Evolutionary conservation across 2,888 invertebrate genomes (phyloP).

Genomic region (Thecocarcelia acutangulata): DNA sequence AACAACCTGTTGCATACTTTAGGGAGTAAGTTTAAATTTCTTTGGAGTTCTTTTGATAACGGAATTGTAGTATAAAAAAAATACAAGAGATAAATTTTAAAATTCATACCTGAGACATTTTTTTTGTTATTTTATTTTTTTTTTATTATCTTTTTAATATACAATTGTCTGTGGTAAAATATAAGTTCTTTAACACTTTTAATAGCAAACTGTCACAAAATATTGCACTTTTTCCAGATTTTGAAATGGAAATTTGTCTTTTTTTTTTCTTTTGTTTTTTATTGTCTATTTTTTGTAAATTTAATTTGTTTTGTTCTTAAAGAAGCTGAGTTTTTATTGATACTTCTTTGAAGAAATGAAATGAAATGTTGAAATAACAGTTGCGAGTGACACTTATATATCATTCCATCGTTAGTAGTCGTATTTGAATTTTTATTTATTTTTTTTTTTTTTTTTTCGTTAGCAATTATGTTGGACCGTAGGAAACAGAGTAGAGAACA

Average conservation of each 20-base stretch:
- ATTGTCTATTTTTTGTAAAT: conserved; percentile 1
- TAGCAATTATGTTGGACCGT: conserved; percentile 13
- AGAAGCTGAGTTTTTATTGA: conserved; percentile 43
- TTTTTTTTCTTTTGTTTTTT: conserved; percentile 8
- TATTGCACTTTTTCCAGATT: conserved; percentile 27
- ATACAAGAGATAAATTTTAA: background rate
- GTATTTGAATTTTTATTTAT: too few relatives aligned
- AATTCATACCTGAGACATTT: conserved; percentile 58
- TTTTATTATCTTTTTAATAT: background rate
- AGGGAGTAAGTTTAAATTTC: conserved; percentile 2
- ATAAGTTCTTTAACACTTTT: background rate
- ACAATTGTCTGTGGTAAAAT: background rate
- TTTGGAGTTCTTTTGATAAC: conserved; percentile 16
- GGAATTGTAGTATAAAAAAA: conserved; percentile 32
- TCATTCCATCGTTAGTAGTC: conserved; percentile 48
- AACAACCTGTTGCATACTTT: conserved; percentile 65
- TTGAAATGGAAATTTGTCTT: background rate
- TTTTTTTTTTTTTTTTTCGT: conserved; percentile 2
- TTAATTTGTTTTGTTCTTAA: conserved; percentile 25
- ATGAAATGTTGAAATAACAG: conserved; percentile 58
- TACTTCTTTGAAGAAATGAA: conserved; percentile 58
- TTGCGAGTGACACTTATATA: conserved; percentile 57
- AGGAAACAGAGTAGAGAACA: conserved; percentile 49
- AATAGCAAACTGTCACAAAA: conserved; percentile 22
- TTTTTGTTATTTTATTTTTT: background rate